Base-by-base conservation (phyloP, 2,113 vertebrate genomes). In the Paraplagusia blochii region DNA sequence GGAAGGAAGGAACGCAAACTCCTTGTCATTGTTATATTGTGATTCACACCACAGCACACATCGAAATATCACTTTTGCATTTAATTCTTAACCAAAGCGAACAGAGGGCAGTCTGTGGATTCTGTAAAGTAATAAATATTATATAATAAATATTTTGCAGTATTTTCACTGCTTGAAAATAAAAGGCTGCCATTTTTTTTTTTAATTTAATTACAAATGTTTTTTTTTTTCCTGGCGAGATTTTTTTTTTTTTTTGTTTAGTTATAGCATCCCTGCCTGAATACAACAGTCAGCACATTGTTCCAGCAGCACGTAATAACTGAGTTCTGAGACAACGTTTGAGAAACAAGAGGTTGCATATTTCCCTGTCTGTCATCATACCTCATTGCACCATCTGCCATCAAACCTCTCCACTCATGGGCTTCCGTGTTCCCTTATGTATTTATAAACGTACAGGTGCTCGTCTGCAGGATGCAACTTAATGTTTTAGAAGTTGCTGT, bases 191-290 rank as follows among this genome's bases (percentile, higher is more conserved):
- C n/a, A n/a, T n/a, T n/a, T n/a, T n/a, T n/a, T n/a, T n/a, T n/a
- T n/a, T n/a, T n/a, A n/a, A 53, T 67, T 74, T 80, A 80, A 67
- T 84, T 70, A 73, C 81, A 81, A 66, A 86, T 82, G 85, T 69
- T 84, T 86, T 76, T 53, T 83, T 82, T 85, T 84, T 43, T 80
- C 77, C 69, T 64, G 53, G 72, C 73, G 77, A 72, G 51, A 76
- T 85, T 44, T 63, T 42, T 64, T 77, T 85, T 44, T 63, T 42
- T 64, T 69, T 63, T 68, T 59, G 80, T 71, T 50, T 72, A 69
- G 78, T 76, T 72, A 63, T 46, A 50, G 62, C 68, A 4, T 29
- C 69, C 65, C 58, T 76, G 63, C 82, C 70, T 73, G 59, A 64
- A 72, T 77, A 66, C 72, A 77, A 72, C 68, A 58, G 68, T 64